A percentile compares a stretch with the other conserved stretches of the same genome.
These are phyloP conservation scores for Eupithecia pulchellata DNA, from an alignment of 2,888 invertebrate species.

Conservation along the genomic window DNA sequence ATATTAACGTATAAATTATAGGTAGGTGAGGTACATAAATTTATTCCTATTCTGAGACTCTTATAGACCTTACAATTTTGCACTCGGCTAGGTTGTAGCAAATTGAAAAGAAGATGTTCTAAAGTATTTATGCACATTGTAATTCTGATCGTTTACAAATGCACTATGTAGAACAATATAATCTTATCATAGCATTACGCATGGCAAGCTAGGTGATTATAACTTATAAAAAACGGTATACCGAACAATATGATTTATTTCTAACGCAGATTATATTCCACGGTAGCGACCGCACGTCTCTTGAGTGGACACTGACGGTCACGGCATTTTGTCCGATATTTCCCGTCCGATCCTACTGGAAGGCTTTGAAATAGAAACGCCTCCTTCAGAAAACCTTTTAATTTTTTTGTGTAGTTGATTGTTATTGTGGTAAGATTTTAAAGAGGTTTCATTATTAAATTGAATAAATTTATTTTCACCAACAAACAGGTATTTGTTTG, in stretches of 20 bases:
- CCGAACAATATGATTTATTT: not conserved
- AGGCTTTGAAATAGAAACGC: not conserved
- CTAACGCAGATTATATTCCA: not conserved
- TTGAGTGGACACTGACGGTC: slow-evolving; percentile 12
- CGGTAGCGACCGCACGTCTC: slow-evolving; percentile 25
- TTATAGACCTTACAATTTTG: too few species aligned
- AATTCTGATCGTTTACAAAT: too few species aligned
- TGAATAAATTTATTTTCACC: too few species aligned
- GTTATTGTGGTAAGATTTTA: not conserved
- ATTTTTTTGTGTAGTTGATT: not conserved
- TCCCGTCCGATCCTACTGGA: slow-evolving; percentile 37
- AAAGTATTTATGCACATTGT: too few species aligned
- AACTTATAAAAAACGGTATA: not conserved
- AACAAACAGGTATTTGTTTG: too few species aligned
- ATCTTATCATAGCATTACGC: not conserved
- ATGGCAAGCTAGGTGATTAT: not conserved
- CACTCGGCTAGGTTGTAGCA: too few species aligned
- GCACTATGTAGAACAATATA: too few species aligned
- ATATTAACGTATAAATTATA: too few species aligned
- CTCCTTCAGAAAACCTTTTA: not conserved
- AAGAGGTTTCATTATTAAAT: too few species aligned
- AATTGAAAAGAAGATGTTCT: too few species aligned
- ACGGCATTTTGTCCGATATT: slow-evolving; percentile 44
- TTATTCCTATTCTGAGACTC: too few species aligned
- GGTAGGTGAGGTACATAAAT: too few species aligned